Conservation (phyloP, 2,888 invertebrate species). For the Anodontia alba region DNA sequence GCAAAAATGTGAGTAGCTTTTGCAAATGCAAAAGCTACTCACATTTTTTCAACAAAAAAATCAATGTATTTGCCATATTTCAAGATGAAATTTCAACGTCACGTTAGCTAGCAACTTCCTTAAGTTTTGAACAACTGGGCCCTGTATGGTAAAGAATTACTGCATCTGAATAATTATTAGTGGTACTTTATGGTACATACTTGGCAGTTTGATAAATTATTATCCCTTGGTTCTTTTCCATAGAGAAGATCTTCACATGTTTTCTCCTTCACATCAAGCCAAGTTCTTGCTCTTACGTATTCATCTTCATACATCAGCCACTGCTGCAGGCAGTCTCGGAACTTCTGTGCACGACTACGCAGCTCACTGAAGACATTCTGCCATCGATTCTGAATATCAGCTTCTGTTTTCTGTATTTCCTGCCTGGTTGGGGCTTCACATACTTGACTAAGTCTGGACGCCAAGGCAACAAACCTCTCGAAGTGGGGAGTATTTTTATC, state of each 20-base stretch:
- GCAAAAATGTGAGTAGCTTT: no score
- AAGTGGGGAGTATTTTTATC: slow-evolving; percentile 62
- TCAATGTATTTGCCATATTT: no score
- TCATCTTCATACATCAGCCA: slow-evolving; percentile 80
- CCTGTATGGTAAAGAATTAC: no score
- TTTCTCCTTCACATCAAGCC: slow-evolving; percentile 77
- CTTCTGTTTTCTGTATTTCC: slow-evolving; percentile 72
- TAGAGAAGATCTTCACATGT: slow-evolving; percentile 72
- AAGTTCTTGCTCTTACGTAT: slow-evolving; percentile 66
- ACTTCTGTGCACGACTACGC: slow-evolving; percentile 60
- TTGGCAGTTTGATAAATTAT: slow-evolving; percentile 72
- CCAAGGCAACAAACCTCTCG: slow-evolving; percentile 70
- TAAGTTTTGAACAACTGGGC: no score
- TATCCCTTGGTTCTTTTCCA: slow-evolving; percentile 68
- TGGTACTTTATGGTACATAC: no score
- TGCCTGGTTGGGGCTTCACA: slow-evolving; percentile 76
- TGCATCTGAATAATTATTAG: no score
- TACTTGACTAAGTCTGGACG: slow-evolving; percentile 70
- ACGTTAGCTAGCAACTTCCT: no score
- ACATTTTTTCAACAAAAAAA: no score
- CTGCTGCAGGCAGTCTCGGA: slow-evolving; percentile 73
- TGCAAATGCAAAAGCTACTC: no score
- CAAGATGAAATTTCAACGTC: no score
- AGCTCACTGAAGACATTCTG: slow-evolving; percentile 66
- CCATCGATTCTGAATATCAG: slow-evolving; percentile 75